Conservation (phyloP, 2,888 invertebrate genomes). For the Hypolimnas misippus region DNA sequence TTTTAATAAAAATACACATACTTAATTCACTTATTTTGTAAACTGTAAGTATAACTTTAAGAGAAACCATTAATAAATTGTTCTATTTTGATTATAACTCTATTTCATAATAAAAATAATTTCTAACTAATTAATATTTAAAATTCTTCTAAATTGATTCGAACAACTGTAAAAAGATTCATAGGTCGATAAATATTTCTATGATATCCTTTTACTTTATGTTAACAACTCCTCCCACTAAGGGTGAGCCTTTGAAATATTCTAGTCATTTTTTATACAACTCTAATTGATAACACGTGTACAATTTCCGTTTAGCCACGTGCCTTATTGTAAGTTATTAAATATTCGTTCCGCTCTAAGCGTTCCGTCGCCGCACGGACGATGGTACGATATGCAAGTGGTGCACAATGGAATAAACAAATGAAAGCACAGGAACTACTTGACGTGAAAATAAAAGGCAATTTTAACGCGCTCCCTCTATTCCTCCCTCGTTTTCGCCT, state of each 20-base stretch:
- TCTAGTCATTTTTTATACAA: constrained; percentile 60
- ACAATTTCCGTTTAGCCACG: constrained; percentile 76
- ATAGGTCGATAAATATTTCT: constrained; percentile 20
- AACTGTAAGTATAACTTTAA: no score
- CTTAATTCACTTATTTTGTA: no score
- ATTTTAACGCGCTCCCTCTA: constrained; percentile 46
- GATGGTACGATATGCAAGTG: constrained; percentile 56
- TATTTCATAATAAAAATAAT: no score
- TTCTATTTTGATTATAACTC: no score
- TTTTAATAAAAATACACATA: no score
- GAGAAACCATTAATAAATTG: no score
- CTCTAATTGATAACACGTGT: constrained; percentile 82
- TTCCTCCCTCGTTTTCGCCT: not conserved
- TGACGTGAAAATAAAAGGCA: constrained; percentile 64
- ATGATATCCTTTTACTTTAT: constrained; percentile 38
- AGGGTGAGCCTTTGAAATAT: constrained; percentile 57
- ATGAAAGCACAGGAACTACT: constrained; percentile 60
- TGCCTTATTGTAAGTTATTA: constrained; percentile 72
- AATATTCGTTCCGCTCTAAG: constrained; percentile 69
- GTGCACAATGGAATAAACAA: constrained; percentile 48
- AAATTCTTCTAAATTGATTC: no score
- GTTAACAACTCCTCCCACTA: constrained; percentile 59
- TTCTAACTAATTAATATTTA: no score
- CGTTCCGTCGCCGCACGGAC: constrained; percentile 49
- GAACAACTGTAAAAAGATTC: not conserved